phyloP scores from a whole-genome alignment of 2,797 vertebrate genomes.

The Pantherophis vulpinus region DNA sequence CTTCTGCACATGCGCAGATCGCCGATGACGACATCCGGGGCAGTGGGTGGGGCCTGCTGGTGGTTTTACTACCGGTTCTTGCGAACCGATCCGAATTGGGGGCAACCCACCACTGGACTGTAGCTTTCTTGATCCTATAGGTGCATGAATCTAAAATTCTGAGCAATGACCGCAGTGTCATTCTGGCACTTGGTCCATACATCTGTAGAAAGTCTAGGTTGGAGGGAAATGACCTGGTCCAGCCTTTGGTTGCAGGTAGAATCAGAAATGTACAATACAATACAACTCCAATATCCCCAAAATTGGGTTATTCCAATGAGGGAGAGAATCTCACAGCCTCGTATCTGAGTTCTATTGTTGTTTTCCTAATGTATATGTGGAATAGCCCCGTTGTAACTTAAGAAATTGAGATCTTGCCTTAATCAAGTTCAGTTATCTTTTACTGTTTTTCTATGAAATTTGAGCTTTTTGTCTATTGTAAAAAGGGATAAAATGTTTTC shows the following conservation, averaged over 20 bases:
- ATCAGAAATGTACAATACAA: background rate
- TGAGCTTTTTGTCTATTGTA: background rate
- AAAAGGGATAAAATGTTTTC: background rate
- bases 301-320: background rate
- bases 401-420: background rate
- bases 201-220: background rate
- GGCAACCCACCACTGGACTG: too few relatives aligned
- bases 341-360: background rate
- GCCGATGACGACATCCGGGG: too few relatives aligned
- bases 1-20: too few relatives aligned
- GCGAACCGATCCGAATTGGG: too few relatives aligned
- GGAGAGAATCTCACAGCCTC: background rate
- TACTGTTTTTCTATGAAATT: background rate
- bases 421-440: background rate
- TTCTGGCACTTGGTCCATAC: background rate
- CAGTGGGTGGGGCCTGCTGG: too few relatives aligned
- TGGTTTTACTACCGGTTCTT: too few relatives aligned
- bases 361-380: background rate
- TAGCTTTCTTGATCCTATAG: background rate
- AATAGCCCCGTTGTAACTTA: background rate
- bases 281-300: background rate
- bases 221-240: background rate
- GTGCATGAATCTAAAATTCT: background rate
- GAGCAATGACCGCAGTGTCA: background rate
- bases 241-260: background rate